Evolutionary conservation across 1,140 invertebrate species (phyloP).

Genomic region (Drosophila lacertosa): DNA sequence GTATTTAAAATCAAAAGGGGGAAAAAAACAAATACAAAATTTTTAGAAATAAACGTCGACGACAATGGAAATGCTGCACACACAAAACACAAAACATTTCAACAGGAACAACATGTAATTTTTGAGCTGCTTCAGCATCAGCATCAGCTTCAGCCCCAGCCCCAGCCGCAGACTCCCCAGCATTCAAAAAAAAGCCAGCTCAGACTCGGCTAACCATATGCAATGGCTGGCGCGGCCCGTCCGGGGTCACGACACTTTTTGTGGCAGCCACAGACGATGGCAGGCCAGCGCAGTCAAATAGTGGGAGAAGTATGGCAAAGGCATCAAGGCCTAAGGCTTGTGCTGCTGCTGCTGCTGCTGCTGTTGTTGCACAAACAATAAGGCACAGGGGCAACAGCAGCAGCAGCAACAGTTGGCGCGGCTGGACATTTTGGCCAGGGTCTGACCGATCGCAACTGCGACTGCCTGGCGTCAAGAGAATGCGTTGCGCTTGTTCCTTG

Average conservation of each 20-base stretch:
- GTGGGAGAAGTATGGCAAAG: conserved; percentile 82
- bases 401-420: conserved; percentile 51
- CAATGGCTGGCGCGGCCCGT: conserved; percentile 56
- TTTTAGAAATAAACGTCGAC: conserved; percentile 78
- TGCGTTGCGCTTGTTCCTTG: conserved; percentile 79
- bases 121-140: conserved; percentile 53
- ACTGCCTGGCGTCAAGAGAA: conserved; percentile 82
- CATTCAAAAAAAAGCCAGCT: conserved; percentile 8
- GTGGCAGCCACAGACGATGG: conserved; percentile 62
- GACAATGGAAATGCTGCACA: conserved; percentile 72
- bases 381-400: conserved; percentile 33
- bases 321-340: conserved; percentile 54
- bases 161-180: conserved; percentile 26
- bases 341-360: conserved; percentile 14
- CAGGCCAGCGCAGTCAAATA: conserved; percentile 68
- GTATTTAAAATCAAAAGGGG: conserved; percentile 52
- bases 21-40: conserved; percentile 43
- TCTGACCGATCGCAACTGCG: conserved; percentile 48
- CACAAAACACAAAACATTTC: conserved; percentile 75
- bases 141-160: too few relatives aligned
- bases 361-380: conserved; percentile 9
- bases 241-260: conserved; percentile 83
- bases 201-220: conserved; percentile 68
- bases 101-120: conserved; percentile 82
- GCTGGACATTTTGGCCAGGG: conserved; percentile 66